Conservation (phyloP, 2,113 vertebrate genomes). For the Galemys pyrenaicus region DNA sequence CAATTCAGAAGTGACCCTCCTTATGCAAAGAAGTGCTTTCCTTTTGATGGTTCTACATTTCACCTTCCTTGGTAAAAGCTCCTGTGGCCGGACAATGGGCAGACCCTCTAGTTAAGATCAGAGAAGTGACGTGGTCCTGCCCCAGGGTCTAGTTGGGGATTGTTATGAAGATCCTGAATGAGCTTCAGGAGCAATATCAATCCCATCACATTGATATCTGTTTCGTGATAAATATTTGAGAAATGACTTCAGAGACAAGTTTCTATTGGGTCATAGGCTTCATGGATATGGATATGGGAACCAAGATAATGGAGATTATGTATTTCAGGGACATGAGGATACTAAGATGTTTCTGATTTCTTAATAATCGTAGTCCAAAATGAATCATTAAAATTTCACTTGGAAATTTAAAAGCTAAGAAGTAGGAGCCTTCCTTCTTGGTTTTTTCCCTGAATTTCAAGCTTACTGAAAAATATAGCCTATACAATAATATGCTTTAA, state of each 20-base stretch:
- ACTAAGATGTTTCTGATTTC: neutral
- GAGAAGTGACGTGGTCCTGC: neutral
- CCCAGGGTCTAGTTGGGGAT: neutral
- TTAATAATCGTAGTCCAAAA: constrained; percentile 32
- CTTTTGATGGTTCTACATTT: constrained; percentile 25
- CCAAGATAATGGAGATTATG: neutral
- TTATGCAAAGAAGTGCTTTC: constrained; percentile 16
- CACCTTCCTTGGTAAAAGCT: neutral
- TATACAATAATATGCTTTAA: neutral
- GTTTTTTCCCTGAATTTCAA: constrained; percentile 29
- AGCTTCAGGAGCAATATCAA: constrained; percentile 26
- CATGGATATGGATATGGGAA: constrained; percentile 16
- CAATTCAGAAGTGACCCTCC: constrained; percentile 21
- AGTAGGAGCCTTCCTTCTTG: neutral
- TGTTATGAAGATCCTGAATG: constrained; percentile 14
- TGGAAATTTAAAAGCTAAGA: constrained; percentile 48
- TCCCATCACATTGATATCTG: neutral
- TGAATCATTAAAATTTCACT: neutral
- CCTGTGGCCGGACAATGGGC: neutral
- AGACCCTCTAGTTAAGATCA: neutral
- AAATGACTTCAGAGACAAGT: constrained; percentile 22
- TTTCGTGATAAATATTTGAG: constrained; percentile 1
- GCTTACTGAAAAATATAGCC: constrained; percentile 14
- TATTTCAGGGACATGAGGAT: constrained; percentile 1
- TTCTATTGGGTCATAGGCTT: constrained; percentile 5